phyloP scores from a whole-genome alignment of 1,140 invertebrate species.

The Scaptodrosophila lebanonensis region DNA sequence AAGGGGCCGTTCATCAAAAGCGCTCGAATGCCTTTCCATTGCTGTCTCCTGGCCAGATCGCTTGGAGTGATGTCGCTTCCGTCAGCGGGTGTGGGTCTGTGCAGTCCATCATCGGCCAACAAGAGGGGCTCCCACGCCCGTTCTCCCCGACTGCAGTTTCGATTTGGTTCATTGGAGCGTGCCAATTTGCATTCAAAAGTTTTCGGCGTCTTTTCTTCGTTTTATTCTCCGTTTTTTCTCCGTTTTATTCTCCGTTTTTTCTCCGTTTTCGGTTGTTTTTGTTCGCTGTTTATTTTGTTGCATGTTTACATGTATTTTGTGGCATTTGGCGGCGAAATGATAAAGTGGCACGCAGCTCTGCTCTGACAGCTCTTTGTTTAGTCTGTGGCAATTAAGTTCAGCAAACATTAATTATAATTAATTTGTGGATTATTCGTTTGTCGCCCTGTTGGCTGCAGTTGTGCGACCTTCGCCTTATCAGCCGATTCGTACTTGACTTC shows the following conservation, averaged over 20 bases:
- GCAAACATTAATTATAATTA: neutral
- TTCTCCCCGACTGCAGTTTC: slow-evolving; percentile 6
- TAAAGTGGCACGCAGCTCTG: neutral
- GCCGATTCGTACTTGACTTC: neutral
- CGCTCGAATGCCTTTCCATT: slow-evolving; percentile 21
- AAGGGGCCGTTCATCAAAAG: neutral
- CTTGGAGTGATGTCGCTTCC: slow-evolving; percentile 17
- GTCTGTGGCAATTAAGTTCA: neutral
- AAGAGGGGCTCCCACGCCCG: slow-evolving; percentile 32
- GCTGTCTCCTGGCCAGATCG: slow-evolving; percentile 41
- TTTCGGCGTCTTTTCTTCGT: slow-evolving; percentile 56
- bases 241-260: slow-evolving; percentile 19
- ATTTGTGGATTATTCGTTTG: neutral
- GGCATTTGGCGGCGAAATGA: slow-evolving; percentile 9
- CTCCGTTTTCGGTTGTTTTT: slow-evolving; percentile 16
- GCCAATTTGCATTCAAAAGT: slow-evolving; percentile 70
- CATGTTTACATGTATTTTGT: slow-evolving; percentile 19
- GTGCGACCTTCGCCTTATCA: slow-evolving; percentile 9
- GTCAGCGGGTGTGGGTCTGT: slow-evolving; percentile 24
- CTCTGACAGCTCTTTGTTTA: neutral
- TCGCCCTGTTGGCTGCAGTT: neutral
- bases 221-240: slow-evolving; percentile 34
- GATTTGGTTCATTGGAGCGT: slow-evolving; percentile 61
- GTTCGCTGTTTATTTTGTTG: slow-evolving; percentile 33
- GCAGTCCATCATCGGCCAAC: slow-evolving; percentile 58